A percentile compares a stretch with the other conserved stretches of the same genome.
Evolutionary conservation across 2,113 vertebrate species (phyloP).

Genomic region (Columba janthina): DNA sequence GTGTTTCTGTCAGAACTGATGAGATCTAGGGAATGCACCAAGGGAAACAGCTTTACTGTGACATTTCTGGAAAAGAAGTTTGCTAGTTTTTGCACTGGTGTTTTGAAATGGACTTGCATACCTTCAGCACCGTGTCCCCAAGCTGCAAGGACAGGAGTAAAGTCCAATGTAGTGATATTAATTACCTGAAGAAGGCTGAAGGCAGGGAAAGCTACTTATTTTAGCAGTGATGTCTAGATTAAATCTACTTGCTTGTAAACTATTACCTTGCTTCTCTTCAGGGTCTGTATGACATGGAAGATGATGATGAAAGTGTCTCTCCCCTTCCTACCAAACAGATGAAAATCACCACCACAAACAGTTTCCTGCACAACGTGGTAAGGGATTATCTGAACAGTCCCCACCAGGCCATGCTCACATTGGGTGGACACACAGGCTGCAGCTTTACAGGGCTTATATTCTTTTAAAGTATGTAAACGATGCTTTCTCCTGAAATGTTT

Average conservation of each 20-base stretch:
- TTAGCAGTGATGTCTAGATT: neutral
- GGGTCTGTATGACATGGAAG: slow-evolving; percentile 75
- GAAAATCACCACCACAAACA: slow-evolving; percentile 83
- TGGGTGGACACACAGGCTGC: neutral
- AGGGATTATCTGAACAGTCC: slow-evolving; percentile 7
- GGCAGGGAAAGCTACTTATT: neutral
- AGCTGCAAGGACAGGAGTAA: neutral
- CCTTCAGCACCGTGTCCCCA: neutral
- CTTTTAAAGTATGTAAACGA: neutral
- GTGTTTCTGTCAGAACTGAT: neutral
- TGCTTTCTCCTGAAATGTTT: neutral
- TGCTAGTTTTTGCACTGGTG: neutral
- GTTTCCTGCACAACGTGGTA: slow-evolving; percentile 83
- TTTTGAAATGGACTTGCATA: neutral
- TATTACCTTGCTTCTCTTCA: slow-evolving; percentile 2
- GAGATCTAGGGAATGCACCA: neutral
- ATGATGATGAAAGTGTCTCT: slow-evolving; percentile 73
- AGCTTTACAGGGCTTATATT: neutral
- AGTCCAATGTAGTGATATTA: neutral
- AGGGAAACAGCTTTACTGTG: neutral
- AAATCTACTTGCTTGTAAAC: neutral
- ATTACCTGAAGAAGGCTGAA: neutral
- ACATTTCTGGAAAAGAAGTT: neutral
- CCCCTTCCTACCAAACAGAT: slow-evolving; percentile 85
- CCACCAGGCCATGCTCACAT: neutral